These are phyloP conservation scores for Clarias batrachus DNA, from an alignment of 2,113 vertebrate genomes.

Conservation along the genomic window DNA sequence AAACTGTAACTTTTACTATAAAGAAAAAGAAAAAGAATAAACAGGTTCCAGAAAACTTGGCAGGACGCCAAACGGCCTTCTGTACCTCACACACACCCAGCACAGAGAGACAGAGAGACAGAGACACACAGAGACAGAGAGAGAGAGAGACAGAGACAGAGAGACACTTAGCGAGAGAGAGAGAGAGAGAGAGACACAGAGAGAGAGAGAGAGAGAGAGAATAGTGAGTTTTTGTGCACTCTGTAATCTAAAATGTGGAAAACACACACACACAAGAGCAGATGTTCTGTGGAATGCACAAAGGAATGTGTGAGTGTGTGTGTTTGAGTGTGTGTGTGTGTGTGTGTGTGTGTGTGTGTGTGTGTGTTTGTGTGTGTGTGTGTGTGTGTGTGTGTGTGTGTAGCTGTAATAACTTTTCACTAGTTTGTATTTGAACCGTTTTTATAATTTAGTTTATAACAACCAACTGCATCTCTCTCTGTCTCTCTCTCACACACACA, in stretches of 20 bases:
- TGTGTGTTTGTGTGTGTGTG: not conserved
- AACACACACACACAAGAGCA: slow-evolving; percentile 26
- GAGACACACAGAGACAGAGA: too few relatives aligned
- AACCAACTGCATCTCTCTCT: not conserved
- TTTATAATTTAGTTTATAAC: not conserved
- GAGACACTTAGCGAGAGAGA: too few relatives aligned
- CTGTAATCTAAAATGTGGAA: slow-evolving; percentile 8
- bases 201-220: too few relatives aligned
- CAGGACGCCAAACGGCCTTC: too few relatives aligned
- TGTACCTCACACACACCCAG: too few relatives aligned
- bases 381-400: not conserved
- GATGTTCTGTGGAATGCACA: slow-evolving; percentile 41
- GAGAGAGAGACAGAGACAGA: too few relatives aligned
- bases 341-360: not conserved
- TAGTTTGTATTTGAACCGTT: not conserved
- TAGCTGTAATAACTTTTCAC: not conserved
- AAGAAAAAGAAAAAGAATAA: too few relatives aligned
- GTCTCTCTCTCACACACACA: slow-evolving; percentile 10
- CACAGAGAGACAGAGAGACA: too few relatives aligned
- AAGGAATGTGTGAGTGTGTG: not conserved
- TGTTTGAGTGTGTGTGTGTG: not conserved
- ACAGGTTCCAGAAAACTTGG: too few relatives aligned
- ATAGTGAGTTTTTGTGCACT: slow-evolving; percentile 9
- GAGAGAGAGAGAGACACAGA: too few relatives aligned
- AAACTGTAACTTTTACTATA: too few relatives aligned